Evolutionary conservation across 2,113 vertebrate species (phyloP).

Genomic region (Cavia aperea): DNA sequence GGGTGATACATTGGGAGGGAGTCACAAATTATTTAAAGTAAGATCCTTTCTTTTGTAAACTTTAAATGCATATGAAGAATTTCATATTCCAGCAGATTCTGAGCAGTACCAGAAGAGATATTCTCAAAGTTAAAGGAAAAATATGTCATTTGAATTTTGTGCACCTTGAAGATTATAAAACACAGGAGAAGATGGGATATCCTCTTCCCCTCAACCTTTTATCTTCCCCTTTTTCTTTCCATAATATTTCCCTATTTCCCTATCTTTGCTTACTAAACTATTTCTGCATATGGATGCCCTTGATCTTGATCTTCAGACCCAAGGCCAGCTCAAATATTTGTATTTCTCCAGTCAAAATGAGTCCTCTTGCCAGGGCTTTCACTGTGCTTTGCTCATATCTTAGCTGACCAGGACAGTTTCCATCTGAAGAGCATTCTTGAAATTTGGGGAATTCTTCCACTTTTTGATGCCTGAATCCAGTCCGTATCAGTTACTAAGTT

Average conservation of each 20-base stretch:
- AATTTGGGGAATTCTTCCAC: not conserved
- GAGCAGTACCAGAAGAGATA: not conserved
- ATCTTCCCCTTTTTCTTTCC: not conserved
- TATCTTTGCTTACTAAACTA: not conserved
- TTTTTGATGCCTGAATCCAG: not conserved
- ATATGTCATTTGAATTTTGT: not conserved
- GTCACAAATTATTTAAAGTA: not conserved
- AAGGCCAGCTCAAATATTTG: not conserved
- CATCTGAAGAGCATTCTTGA: not conserved
- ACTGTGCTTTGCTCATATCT: not conserved
- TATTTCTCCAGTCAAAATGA: not conserved
- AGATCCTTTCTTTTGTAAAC: not conserved
- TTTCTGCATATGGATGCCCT: not conserved
- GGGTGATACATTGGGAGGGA: not conserved
- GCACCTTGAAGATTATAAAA: not conserved
- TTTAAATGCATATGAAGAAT: not conserved
- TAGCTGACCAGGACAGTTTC: not conserved
- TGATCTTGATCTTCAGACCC: slow-evolving; percentile 6
- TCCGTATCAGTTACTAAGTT: not conserved
- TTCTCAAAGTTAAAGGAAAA: not conserved
- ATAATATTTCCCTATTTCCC: not conserved
- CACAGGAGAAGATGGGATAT: not conserved
- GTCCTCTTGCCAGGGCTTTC: not conserved
- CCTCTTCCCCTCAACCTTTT: not conserved
- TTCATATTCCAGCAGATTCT: not conserved